Base-by-base conservation (phyloP, 2,113 vertebrate genomes). In the Copsychus sechellarum region DNA sequence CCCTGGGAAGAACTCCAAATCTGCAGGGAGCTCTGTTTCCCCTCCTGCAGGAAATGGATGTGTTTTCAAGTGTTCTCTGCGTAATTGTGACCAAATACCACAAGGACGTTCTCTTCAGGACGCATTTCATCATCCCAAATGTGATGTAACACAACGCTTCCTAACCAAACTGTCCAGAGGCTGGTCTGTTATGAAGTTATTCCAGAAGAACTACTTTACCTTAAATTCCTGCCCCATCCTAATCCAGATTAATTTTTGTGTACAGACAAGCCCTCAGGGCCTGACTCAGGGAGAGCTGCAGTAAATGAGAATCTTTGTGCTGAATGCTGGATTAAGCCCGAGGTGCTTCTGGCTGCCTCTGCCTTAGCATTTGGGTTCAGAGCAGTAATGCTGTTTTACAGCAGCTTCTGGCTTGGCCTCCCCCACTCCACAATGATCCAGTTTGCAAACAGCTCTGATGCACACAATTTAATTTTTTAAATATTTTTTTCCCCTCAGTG, bases 221-320 rank as follows among this genome's bases (percentile, higher is more conserved):
- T 84, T 53, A 53, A 82, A 0, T 73, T 84, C 62, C 77, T 91
- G 51, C 38, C 43, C 38, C 50, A 65, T 92, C 78, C 57, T 96
- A 96, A 96, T 94, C 95, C 91, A 92, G 93, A 95, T 95, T 93
- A 91, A 80, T 69, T 95, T 96, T 85, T 92, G 45, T 3, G 4
- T 85, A 81, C 84, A 97, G 93, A 91, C 74, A 65, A 91, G 14
- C 81, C 96, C 91, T 92, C 25, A 54, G 81, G 96, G 73, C 34
- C 91, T 78, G 45, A 93, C 72, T 77, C 47, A 36, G 34, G 73
- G 50, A 95, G 53, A 1, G 1, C 70, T 73, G 78, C 64, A 85
- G 42, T 62, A 94, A 88, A 85, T 38, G 45, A 76, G n/a, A 87
- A 79, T 23, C 36, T 79, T 92, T 92, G 81, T 87, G 43, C n/a